phyloP scores from a whole-genome alignment of 1,140 invertebrate genomes.

The Drosophila neocordata region DNA sequence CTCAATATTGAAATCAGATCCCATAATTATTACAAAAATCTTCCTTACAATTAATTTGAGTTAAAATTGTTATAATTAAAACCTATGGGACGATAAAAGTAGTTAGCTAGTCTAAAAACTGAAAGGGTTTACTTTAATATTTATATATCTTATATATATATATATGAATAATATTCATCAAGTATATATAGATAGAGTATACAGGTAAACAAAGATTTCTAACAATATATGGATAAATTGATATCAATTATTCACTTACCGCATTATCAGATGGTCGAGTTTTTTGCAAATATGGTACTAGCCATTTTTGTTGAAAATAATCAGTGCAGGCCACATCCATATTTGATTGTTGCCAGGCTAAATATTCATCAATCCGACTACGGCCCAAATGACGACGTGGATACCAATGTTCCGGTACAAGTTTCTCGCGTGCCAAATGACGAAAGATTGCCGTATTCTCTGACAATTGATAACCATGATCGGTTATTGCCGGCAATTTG shows the following conservation, averaged over 20 bases:
- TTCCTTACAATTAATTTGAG: too few species aligned
- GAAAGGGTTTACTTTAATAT: too few species aligned
- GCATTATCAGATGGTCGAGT: conserved; percentile 69
- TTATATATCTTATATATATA: not conserved
- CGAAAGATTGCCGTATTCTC: conserved; percentile 89
- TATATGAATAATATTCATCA: not conserved
- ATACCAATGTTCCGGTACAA: conserved; percentile 88
- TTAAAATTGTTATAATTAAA: too few species aligned
- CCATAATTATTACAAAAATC: too few species aligned
- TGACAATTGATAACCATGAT: conserved; percentile 89
- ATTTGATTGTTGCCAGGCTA: conserved; percentile 94
- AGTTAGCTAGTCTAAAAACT: too few species aligned
- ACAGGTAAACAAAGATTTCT: not conserved
- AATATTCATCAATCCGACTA: conserved; percentile 91
- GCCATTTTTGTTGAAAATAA: conserved; percentile 87
- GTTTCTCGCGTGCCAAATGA: conserved; percentile 83
- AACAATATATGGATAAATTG: not conserved
- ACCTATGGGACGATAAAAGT: too few species aligned
- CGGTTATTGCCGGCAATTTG: conserved; percentile 89
- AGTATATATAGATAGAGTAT: not conserved
- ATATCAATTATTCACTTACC: conserved; percentile 31
- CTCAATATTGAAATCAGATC: too few species aligned
- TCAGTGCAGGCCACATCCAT: conserved; percentile 87
- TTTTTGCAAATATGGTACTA: conserved; percentile 84
- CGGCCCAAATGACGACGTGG: conserved; percentile 86